These are phyloP conservation scores for Artibeus jamaicensis DNA, from an alignment of 2,797 vertebrate species.

Conservation along the genomic window DNA sequence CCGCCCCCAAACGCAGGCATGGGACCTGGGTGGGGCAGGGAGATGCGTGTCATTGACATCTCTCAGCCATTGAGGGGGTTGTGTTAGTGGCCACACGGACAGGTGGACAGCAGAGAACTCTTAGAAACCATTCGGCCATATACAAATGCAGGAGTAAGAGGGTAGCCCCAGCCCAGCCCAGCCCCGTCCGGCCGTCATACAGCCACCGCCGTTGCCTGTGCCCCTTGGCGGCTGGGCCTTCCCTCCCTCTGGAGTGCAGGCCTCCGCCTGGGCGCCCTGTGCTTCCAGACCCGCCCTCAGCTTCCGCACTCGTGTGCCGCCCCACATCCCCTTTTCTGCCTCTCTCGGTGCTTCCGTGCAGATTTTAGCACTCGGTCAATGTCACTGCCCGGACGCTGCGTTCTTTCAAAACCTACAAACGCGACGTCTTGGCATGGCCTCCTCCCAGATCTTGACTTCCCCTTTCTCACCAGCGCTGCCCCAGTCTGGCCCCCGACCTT, in stretches of 20 bases:
- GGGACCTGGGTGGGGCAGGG: neutral
- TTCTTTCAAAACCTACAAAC: neutral
- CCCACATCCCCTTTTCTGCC: neutral
- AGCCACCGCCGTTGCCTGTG: neutral
- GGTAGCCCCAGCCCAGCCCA: too few species aligned
- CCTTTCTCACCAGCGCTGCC: neutral
- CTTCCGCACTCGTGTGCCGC: accelerated
- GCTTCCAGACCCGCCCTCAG: neutral
- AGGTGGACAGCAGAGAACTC: neutral
- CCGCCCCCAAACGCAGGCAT: neutral
- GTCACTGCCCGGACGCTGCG: neutral
- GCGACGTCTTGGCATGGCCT: neutral
- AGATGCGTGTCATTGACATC: too few species aligned
- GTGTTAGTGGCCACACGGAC: neutral
- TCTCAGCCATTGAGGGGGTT: neutral
- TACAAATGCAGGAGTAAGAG: neutral
- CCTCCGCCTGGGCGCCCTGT: neutral
- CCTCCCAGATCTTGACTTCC: neutral
- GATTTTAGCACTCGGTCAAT: neutral
- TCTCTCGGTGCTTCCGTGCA: neutral
- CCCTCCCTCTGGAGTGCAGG: accelerated
- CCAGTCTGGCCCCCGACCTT: neutral
- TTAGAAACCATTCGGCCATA: neutral
- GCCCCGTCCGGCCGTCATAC: accelerated
- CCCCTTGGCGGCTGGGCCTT: neutral